phyloP scores from a whole-genome alignment of 2,113 vertebrate species.

The Esox niger region DNA sequence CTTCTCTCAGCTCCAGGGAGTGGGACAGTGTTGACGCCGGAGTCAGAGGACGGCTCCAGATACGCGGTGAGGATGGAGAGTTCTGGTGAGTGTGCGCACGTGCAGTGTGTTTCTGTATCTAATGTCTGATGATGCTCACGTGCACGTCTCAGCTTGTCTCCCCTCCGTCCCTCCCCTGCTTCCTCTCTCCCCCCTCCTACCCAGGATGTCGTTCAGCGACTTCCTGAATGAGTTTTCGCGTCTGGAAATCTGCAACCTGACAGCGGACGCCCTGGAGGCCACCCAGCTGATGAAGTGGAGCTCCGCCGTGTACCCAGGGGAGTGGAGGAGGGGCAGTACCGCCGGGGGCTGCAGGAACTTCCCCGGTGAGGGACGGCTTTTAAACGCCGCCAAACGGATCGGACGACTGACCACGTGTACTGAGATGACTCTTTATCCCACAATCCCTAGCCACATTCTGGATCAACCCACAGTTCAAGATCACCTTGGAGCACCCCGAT shows the following conservation, averaged over 20 bases:
- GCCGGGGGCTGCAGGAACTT: conserved; percentile 91
- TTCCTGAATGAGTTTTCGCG: conserved; percentile 85
- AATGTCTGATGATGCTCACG: too few relatives aligned
- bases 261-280: conserved; percentile 82
- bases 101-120: not conserved
- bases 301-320: conserved; percentile 80
- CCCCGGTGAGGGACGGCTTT: conserved; percentile 66
- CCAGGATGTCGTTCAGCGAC: conserved; percentile 91
- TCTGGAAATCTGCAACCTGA: conserved; percentile 96
- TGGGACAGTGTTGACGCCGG: conserved; percentile 81
- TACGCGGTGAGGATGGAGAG: conserved; percentile 90
- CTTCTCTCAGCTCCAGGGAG: conserved; percentile 79
- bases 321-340: conserved; percentile 90
- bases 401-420: too few relatives aligned
- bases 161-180: too few relatives aligned
- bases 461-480: conserved; percentile 95
- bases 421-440: not conserved
- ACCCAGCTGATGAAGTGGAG: conserved; percentile 84
- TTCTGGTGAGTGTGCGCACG: conserved; percentile 79
- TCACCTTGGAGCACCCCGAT: conserved; percentile 79
- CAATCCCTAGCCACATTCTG: conserved; percentile 85
- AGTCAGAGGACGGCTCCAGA: conserved; percentile 70
- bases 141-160: too few relatives aligned
- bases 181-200: too few relatives aligned
- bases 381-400: too few relatives aligned